These are phyloP conservation scores for Podocnemis expansa DNA, from an alignment of 2,113 vertebrate genomes.

Conservation along the genomic window DNA sequence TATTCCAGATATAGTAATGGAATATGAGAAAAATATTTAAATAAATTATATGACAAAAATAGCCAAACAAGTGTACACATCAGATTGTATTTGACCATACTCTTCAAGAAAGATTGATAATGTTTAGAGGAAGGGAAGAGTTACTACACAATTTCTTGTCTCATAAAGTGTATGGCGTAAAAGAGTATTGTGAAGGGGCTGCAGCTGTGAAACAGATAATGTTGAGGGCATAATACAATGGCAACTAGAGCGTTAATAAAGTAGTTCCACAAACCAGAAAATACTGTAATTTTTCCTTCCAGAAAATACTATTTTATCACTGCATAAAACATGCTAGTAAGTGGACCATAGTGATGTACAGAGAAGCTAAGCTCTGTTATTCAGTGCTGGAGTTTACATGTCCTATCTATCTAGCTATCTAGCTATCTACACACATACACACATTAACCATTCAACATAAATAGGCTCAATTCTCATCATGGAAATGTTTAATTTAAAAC, in stretches of 20 bases:
- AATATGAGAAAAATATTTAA: conserved; percentile 39
- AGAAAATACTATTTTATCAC: conserved; percentile 17
- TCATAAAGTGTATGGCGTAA: not conserved
- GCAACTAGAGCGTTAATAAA: conserved; percentile 29
- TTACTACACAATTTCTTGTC: not conserved
- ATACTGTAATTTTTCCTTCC: not conserved
- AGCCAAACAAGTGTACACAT: conserved; percentile 28
- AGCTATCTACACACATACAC: too few species aligned
- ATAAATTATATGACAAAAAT: conserved; percentile 51
- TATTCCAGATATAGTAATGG: conserved; percentile 45
- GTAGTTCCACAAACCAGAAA: not conserved
- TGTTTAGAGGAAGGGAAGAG: not conserved
- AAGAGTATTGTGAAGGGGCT: not conserved
- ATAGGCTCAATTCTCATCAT: conserved; percentile 2
- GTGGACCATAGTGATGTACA: not conserved
- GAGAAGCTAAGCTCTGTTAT: conserved; percentile 28
- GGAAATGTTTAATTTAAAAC: conserved; percentile 26
- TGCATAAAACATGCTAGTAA: not conserved
- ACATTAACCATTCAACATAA: not conserved
- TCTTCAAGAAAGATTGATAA: not conserved
- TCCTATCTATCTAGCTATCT: not conserved
- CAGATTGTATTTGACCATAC: conserved; percentile 39
- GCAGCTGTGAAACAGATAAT: not conserved
- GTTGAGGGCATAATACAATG: not conserved
- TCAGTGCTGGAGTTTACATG: not conserved